Percentiles rank a stretch among this genome's conserved stretches.
These are phyloP conservation scores for Hybognathus amarus DNA, from an alignment of 2,797 vertebrate genomes.

Conservation along the genomic window DNA sequence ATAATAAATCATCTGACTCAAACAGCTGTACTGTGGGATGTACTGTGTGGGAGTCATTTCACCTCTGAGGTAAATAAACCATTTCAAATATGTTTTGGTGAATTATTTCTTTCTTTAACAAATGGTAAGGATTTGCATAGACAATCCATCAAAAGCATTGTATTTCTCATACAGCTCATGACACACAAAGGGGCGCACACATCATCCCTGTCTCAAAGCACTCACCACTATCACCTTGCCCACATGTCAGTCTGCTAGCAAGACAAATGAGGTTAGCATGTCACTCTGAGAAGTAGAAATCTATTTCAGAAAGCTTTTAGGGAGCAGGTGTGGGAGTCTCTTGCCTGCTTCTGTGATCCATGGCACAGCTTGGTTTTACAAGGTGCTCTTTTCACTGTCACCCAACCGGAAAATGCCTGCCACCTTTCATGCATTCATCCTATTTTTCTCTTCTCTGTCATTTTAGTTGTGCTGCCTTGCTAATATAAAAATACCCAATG, in stretches of 20 bases:
- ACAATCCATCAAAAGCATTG: background rate
- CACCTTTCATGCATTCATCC: conserved; percentile 50
- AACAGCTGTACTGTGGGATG: conserved; percentile 7
- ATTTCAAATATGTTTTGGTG: background rate
- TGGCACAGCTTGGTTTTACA: conserved; percentile 52
- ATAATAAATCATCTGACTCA: background rate
- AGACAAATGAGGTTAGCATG: conserved; percentile 57
- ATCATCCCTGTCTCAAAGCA: conserved; percentile 13
- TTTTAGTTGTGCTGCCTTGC: conserved; percentile 21
- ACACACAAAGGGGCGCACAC: conserved; percentile 18
- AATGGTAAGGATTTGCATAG: background rate
- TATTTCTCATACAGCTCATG: background rate
- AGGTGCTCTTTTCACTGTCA: conserved; percentile 59
- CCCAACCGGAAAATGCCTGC: conserved; percentile 60
- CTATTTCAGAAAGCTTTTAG: conserved; percentile 68
- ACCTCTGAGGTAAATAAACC: conserved; percentile 3
- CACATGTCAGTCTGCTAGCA: conserved; percentile 25
- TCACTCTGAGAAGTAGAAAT: conserved; percentile 61
- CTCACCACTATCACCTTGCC: conserved; percentile 49
- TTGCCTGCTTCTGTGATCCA: conserved; percentile 51
- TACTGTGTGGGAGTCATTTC: background rate
- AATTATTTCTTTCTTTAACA: background rate
- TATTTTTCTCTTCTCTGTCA: conserved; percentile 44
- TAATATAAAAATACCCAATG: conserved; percentile 33
- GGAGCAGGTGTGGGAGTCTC: conserved; percentile 51